Evolutionary conservation across 1,140 invertebrate species (phyloP).

Genomic region (Drosophila simulans): DNA sequence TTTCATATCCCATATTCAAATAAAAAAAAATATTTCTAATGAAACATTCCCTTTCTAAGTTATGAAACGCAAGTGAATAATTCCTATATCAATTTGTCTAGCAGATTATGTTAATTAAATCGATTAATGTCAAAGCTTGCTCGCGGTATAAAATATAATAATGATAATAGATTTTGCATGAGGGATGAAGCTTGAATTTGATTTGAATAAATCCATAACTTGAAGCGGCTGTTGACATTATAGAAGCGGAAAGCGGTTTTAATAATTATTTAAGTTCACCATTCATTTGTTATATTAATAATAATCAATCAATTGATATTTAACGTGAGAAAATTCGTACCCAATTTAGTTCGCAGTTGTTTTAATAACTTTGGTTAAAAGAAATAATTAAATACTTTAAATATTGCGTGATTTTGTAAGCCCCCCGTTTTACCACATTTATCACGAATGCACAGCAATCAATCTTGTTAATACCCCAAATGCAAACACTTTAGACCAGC

Average conservation of each 20-base stretch:
- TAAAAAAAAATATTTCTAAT: no score
- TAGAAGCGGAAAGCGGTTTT: not conserved
- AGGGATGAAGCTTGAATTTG: not conserved
- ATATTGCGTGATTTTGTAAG: not conserved
- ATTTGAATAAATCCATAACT: not conserved
- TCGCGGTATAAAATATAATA: not conserved
- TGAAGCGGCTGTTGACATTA: not conserved
- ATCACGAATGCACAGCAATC: conserved; percentile 10
- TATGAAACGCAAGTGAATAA: not conserved
- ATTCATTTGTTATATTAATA: not conserved
- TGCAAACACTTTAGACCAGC: conserved; percentile 4
- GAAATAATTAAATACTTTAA: not conserved
- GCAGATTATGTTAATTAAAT: conserved; percentile 12
- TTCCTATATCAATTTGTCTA: not conserved
- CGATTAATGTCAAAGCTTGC: conserved; percentile 22
- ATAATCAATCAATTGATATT: not conserved
- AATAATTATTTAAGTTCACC: not conserved
- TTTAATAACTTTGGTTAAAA: not conserved
- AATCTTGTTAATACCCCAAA: conserved; percentile 5
- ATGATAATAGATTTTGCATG: conserved; percentile 12
- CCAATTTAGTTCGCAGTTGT: not conserved
- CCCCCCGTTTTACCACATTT: not conserved
- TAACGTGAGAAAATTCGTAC: not conserved
- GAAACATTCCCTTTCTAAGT: not conserved
- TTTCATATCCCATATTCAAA: no score